Evolutionary conservation across 2,797 vertebrate species (phyloP).

Genomic region (Strix occidentalis): DNA sequence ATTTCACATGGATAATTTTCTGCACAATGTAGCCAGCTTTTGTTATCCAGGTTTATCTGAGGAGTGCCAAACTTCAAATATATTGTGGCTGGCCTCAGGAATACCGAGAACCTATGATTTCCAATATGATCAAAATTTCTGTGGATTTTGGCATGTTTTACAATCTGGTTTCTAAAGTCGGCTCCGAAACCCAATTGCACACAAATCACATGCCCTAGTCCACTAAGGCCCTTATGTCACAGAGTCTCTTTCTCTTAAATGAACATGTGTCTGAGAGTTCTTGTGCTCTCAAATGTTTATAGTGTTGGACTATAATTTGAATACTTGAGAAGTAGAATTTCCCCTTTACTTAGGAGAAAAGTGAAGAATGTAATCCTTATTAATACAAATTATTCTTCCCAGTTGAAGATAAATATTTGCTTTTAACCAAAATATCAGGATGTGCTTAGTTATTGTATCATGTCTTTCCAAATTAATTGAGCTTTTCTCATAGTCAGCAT

Average conservation of each 20-base stretch:
- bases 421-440: background rate
- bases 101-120: background rate
- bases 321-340: background rate
- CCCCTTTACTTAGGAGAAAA: background rate
- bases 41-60: background rate
- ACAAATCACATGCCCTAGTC: background rate
- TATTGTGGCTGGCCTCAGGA: background rate
- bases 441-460: background rate
- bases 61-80: background rate
- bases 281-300: background rate
- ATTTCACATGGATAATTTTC: background rate
- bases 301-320: background rate
- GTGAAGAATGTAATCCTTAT: background rate
- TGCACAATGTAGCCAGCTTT: background rate
- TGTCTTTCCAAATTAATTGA: background rate
- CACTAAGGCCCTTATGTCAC: background rate
- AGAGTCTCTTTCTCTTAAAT: background rate
- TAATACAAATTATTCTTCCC: background rate
- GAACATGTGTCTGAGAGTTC: background rate
- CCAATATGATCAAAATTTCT: background rate
- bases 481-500: background rate
- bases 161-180: background rate
- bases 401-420: background rate
- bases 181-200: background rate
- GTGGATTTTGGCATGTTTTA: background rate